A percentile compares a stretch with the other conserved stretches of the same genome.
phyloP scores from a whole-genome alignment of 2,113 vertebrate species.

The Coptodon rendalli region DNA sequence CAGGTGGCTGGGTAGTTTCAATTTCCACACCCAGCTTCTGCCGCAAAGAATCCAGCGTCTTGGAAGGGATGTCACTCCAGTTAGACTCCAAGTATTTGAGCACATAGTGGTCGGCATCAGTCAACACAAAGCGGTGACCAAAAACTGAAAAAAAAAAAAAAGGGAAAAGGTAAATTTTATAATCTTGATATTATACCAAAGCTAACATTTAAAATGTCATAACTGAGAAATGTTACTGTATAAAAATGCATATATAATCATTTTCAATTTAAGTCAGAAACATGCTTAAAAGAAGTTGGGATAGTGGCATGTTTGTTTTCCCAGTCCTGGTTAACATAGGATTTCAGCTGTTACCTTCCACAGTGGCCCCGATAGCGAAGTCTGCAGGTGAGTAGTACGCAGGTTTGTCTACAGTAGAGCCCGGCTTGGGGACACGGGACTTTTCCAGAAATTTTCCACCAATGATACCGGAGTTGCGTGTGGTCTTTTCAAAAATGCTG shows the following conservation, averaged over 20 bases:
- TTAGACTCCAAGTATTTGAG: conserved; percentile 82
- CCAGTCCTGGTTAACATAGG: neutral
- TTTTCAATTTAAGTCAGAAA: neutral
- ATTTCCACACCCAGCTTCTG: conserved; percentile 18
- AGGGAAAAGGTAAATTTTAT: neutral
- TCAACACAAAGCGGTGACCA: conserved; percentile 82
- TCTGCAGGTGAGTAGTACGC: conserved; percentile 83
- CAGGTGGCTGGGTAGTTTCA: neutral
- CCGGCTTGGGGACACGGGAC: conserved; percentile 79
- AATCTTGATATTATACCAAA: neutral
- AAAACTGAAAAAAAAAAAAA: conserved; percentile 76
- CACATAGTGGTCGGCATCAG: conserved; percentile 78
- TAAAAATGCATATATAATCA: neutral
- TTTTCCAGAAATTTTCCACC: conserved; percentile 82
- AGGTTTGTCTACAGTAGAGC: conserved; percentile 69
- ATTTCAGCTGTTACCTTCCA: conserved; percentile 76
- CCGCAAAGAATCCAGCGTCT: conserved; percentile 75
- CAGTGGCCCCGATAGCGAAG: conserved; percentile 79
- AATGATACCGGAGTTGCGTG: conserved; percentile 82
- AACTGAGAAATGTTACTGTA: neutral
- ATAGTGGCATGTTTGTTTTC: neutral
- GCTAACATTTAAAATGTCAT: neutral
- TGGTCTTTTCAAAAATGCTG: conserved; percentile 83
- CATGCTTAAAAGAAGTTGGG: neutral
- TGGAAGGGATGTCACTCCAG: conserved; percentile 66